Evolutionary conservation across 2,888 invertebrate genomes (phyloP).

Genomic region (Drosophila flavopinicola): DNA sequence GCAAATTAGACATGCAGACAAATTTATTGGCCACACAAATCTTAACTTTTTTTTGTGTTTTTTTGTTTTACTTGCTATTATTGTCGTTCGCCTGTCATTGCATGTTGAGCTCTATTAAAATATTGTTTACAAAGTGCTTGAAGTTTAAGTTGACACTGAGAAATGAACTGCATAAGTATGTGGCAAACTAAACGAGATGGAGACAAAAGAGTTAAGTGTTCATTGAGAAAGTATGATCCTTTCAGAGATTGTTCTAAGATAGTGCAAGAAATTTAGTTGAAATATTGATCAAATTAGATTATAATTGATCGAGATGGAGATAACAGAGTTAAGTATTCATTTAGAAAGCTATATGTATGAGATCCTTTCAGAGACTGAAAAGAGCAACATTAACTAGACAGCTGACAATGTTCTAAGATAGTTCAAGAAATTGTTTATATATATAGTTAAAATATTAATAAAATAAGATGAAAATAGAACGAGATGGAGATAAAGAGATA

Average conservation of each 20-base stretch:
- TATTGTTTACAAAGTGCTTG: slow-evolving; percentile 59
- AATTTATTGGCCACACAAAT: slow-evolving; percentile 76
- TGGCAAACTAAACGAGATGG: slow-evolving; percentile 1
- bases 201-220: slow-evolving; percentile 11
- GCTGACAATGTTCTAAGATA: no score
- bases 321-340: no score
- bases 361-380: not conserved
- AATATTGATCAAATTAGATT: not conserved
- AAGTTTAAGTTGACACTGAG: slow-evolving; percentile 46
- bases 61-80: slow-evolving; percentile 20
- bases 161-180: slow-evolving; percentile 31
- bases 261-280: not conserved
- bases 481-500: no score
- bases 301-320: no score
- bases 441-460: not conserved
- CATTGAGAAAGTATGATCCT: no score
- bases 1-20: slow-evolving; percentile 80
- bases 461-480: no score
- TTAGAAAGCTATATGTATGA: not conserved
- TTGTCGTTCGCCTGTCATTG: slow-evolving; percentile 8
- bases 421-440: no score
- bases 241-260: no score
- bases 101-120: slow-evolving; percentile 61
- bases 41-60: slow-evolving; percentile 49
- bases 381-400: not conserved